Evolutionary conservation across 1,140 invertebrate genomes (phyloP).

Genomic region (Melitaea cinxia): DNA sequence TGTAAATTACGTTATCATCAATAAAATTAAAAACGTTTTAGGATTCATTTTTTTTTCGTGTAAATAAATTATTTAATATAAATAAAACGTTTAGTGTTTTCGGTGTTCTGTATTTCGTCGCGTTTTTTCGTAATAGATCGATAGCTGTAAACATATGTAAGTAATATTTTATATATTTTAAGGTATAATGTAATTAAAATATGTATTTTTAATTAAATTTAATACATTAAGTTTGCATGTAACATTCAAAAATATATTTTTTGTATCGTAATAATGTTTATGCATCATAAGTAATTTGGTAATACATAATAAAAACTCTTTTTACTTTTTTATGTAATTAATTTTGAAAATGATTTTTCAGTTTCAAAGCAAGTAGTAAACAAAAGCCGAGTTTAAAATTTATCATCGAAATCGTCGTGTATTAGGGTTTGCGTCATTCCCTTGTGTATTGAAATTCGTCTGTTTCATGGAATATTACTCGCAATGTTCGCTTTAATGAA

Average conservation of each 20-base stretch:
- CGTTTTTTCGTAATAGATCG: constrained; percentile 24
- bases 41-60: constrained; percentile 4
- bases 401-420: constrained; percentile 21
- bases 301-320: not conserved
- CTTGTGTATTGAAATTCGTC: constrained; percentile 9
- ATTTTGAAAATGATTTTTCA: constrained; percentile 6
- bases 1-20: constrained; percentile 23
- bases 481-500: too few relatives aligned
- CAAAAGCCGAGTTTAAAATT: constrained; percentile 13
- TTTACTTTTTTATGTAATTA: not conserved
- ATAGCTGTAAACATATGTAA: constrained; percentile 24
- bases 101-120: constrained; percentile 20
- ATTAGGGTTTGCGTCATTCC: constrained; percentile 22
- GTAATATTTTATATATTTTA: constrained; percentile 8
- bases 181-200: not conserved
- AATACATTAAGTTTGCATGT: not conserved
- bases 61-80: constrained; percentile 7
- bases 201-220: not conserved
- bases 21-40: constrained; percentile 9
- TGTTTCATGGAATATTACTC: not conserved
- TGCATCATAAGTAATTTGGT: not conserved
- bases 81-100: constrained; percentile 14
- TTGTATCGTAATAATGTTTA: not conserved
- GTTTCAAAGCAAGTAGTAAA: constrained; percentile 12
- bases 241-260: not conserved